Conservation (phyloP, 2,113 vertebrate genomes). For the Microtus richardsoni region DNA sequence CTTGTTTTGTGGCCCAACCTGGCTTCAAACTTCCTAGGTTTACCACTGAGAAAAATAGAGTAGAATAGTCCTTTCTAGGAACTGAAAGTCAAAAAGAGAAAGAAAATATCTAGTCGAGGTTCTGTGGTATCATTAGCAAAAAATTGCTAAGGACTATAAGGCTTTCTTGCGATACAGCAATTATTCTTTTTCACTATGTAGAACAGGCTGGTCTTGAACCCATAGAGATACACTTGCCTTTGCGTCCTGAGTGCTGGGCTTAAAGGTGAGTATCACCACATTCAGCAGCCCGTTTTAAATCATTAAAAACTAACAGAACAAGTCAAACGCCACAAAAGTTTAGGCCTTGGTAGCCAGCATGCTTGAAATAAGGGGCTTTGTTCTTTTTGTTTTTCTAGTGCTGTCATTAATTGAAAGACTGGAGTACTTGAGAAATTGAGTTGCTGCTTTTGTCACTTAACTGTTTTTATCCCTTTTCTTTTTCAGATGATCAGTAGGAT, state of each 20-base stretch:
- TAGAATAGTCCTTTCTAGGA: not conserved
- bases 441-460: constrained; percentile 57
- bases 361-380: not conserved
- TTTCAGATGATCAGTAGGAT: constrained; percentile 99
- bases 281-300: not conserved
- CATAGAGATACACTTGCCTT: not conserved
- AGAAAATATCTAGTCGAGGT: not conserved
- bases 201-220: not conserved
- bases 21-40: not conserved
- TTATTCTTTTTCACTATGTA: too few relatives aligned
- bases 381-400: constrained; percentile 9
- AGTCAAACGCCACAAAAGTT: not conserved
- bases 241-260: not conserved
- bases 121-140: constrained; percentile 27
- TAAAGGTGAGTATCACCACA: too few relatives aligned
- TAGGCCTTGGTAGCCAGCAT: not conserved
- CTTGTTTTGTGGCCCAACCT: not conserved
- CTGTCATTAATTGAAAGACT: not conserved
- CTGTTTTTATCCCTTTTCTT: constrained; percentile 70
- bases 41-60: not conserved
- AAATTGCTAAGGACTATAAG: not conserved
- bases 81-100: not conserved
- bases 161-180: not conserved
- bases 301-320: not conserved
- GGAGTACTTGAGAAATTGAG: constrained; percentile 13